Conservation (phyloP, 37 sponge, comb jelly and placozoan genomes). For the Haliclona indistincta region DNA sequence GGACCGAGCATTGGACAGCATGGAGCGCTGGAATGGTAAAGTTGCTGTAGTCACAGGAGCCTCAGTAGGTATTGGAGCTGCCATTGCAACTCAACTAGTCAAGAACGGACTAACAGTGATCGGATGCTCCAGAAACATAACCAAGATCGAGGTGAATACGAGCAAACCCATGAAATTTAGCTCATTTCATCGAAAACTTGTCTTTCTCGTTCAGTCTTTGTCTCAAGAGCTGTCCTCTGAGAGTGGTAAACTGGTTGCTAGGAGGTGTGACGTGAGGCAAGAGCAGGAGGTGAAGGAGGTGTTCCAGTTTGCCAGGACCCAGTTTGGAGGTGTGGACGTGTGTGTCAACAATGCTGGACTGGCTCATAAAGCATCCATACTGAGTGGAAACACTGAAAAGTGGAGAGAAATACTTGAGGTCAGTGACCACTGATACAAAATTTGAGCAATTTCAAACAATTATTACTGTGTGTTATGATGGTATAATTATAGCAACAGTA, state of each 20-base stretch:
- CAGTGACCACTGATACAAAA: too few relatives aligned
- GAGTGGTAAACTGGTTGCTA: slow-evolving; percentile 55
- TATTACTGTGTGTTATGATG: too few relatives aligned
- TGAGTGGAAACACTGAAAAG: slow-evolving; percentile 53
- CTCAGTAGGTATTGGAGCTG: slow-evolving; percentile 26
- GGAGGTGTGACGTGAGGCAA: slow-evolving; percentile 76
- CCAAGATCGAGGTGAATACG: slow-evolving; percentile 15
- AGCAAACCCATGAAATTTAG: too few relatives aligned
- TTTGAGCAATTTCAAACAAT: too few relatives aligned
- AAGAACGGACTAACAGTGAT: slow-evolving; percentile 18
- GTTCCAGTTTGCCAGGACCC: slow-evolving; percentile 34
- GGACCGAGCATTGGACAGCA: too few relatives aligned
- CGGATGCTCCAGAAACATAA: slow-evolving; percentile 12
- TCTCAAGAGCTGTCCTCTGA: slow-evolving; percentile 25
- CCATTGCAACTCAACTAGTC: slow-evolving; percentile 3
- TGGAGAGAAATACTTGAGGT: slow-evolving; percentile 87
- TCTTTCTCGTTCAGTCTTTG: slow-evolving; percentile 43
- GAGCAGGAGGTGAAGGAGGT: slow-evolving; percentile 70
- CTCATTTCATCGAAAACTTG: too few relatives aligned
- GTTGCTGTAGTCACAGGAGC: slow-evolving; percentile 42
- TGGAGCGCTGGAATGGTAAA: slow-evolving; percentile 33
- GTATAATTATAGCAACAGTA: too few relatives aligned
- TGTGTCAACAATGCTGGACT: slow-evolving; percentile 88
- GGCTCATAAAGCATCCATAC: slow-evolving; percentile 52
- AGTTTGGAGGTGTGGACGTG: slow-evolving; percentile 75